Conservation (phyloP, 2,113 vertebrate species). For the Aegypius monachus region DNA sequence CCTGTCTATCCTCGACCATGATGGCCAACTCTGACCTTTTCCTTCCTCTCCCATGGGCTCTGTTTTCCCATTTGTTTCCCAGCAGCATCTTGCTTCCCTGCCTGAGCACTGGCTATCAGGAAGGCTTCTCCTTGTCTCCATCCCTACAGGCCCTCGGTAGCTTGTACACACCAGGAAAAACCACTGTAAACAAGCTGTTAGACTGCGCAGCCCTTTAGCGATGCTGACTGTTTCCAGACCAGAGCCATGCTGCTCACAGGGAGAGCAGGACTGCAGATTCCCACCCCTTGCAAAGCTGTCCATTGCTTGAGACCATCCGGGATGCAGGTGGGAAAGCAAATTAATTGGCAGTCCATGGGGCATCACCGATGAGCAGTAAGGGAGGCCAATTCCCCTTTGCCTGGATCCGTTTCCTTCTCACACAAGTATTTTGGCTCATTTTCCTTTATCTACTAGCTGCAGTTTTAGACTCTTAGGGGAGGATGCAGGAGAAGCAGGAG, state of each 20-base stretch:
- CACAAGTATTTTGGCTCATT: neutral
- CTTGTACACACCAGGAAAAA: neutral
- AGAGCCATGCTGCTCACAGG: neutral
- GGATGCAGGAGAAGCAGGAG: neutral
- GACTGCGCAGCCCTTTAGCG: fast-evolving
- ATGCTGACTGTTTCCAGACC: neutral
- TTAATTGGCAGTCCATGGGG: neutral
- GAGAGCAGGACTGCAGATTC: neutral
- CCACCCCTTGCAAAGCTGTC: neutral
- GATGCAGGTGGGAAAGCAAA: neutral
- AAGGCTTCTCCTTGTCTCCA: neutral
- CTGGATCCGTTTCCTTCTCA: neutral
- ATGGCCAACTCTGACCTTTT: neutral
- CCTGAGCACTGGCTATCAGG: neutral
- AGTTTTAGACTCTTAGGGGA: neutral
- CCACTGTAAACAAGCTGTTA: neutral
- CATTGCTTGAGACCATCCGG: neutral
- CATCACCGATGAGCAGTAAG: neutral
- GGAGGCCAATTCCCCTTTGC: neutral
- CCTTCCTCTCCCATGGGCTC: neutral
- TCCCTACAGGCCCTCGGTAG: neutral
- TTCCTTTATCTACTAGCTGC: neutral
- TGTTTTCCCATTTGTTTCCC: neutral
- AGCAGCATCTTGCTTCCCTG: neutral
- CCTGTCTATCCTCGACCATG: neutral